Evolutionary conservation across 1,140 invertebrate genomes (phyloP), one percentile per base, ranked within the genome.

Genomic region (Nylanderia fulva): DNA sequence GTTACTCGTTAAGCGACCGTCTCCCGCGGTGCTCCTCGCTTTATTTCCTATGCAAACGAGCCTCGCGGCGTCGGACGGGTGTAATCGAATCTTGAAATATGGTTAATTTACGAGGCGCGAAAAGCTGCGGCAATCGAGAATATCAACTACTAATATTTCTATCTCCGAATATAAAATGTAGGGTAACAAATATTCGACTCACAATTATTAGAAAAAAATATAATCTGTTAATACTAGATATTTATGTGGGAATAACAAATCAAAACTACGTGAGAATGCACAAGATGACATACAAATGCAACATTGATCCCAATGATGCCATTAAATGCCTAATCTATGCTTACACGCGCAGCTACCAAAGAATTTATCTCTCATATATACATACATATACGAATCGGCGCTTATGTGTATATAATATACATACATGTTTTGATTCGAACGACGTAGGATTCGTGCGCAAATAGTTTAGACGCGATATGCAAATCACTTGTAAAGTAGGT

Each of bases 31-130:
- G 84, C 90, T 90, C n/a, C n/a, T 92, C 90, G 88, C 86, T 91
- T 91, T 88, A 91, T 91, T 88, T 84, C 45, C 75, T 88, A 92
- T 92, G 91, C 91, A 92, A 92, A 92, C 86, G 86, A 71, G 89
- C 74, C 85, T 71, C 82, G 86, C 54, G 77, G 48, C 69, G 56
- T 42, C 72, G 69, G 69, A 88, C 58, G 45, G 84, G 63, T 74
- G 52, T 86, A 86, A 88, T 82, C 77, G 77, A 82, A 82, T 24
- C 36, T 45, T 82, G 66, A 82, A 72, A 82, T 82, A 82, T 45
- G 66, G 64, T 42, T 80, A 71, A 56, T 58, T 1, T 56, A 27
- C 24, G 24, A 56, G 33, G 2, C 21, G 66, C 7, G 66, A 29
- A 48, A 60, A 21, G 36, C 36, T 61, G 29, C 15, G 24, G 18